Evolutionary conservation across 2,797 vertebrate species (phyloP), one percentile per base, ranked within the genome.

Genomic region (Eulemur albifrons): DNA sequence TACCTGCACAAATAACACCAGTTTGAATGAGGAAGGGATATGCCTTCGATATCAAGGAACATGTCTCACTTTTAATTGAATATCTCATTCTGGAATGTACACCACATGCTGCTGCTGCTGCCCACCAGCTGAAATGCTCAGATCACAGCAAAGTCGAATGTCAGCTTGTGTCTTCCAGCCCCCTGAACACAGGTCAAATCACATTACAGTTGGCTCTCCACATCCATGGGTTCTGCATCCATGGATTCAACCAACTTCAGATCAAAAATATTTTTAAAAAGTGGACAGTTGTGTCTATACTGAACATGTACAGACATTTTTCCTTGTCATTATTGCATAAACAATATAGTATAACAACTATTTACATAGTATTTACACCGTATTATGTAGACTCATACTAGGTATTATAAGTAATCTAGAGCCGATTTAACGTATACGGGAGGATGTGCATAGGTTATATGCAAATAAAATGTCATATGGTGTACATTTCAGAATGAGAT

Each of bases 1-100:
- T 67, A 35, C 67, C 65, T 96, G 72, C 48, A 93, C 80, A 95
- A 90, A 90, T 94, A 88, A 59, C 30, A 90, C 65, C 25, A 67
- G 84, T 95, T 90, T n/a, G 76, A 48, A 63, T 73, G 80, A 88
- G 43, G 43, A 32, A 30, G 57, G 83, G 27, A 57, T 89, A 91
- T 83, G 57, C 18, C 45, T 67, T 84, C n/a, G 7, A 72, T 54
- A 65, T 59, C 32, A 30, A 89, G 90, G 70, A 76, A 50, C 59
- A 61, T 63, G n/a, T 79, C 82, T 87, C 6, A 7, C 40, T 95
- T 93, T 72, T 89, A 87, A 91, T 89, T 23, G 27, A 80, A 54
- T 75, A 23, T 27, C 30, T 97, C 61, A 4, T 63, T 50, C 57
- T 54, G 69, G 40, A 88, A 80, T 8, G 7, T 38, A 10, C 8